A percentile compares a stretch with the other conserved stretches of the same genome.
Evolutionary conservation across 2,113 vertebrate genomes (phyloP).

Genomic region (Sardina pilchardus): DNA sequence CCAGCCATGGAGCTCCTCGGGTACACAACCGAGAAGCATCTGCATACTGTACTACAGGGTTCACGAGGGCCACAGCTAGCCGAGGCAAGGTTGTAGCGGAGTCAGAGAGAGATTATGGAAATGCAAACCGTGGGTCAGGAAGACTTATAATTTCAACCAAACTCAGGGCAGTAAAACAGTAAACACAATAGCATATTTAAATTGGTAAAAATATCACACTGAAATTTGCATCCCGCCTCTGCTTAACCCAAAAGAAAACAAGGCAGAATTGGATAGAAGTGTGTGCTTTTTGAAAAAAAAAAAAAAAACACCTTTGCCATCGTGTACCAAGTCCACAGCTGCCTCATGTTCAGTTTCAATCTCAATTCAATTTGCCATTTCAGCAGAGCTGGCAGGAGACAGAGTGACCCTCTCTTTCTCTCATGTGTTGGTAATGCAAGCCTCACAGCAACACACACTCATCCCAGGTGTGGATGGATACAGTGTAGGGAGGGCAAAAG

Average conservation of each 20-base stretch:
- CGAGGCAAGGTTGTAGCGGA: background rate
- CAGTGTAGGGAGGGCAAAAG: background rate
- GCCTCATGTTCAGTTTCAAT: conserved; percentile 30
- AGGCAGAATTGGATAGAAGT: background rate
- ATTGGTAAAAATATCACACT: background rate
- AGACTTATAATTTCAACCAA: background rate
- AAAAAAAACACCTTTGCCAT: conserved; percentile 12
- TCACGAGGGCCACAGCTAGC: background rate
- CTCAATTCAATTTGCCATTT: conserved; percentile 36
- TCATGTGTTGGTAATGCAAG: conserved; percentile 13
- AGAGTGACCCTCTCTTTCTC: conserved; percentile 16
- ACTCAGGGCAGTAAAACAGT: background rate
- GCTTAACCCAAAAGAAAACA: background rate
- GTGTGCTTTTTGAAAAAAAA: background rate
- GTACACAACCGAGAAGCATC: background rate
- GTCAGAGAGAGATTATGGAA: background rate
- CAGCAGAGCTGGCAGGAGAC: conserved; percentile 19
- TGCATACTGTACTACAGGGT: background rate
- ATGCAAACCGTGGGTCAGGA: background rate
- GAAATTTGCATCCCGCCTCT: conserved; percentile 4
- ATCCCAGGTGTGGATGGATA: conserved; percentile 7
- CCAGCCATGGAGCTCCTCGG: background rate
- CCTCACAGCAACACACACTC: background rate
- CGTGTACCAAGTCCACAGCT: conserved; percentile 18
- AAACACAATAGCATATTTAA: background rate